Evolutionary conservation across 2,797 vertebrate genomes (phyloP).

Genomic region (Sphaeramia orbicularis): DNA sequence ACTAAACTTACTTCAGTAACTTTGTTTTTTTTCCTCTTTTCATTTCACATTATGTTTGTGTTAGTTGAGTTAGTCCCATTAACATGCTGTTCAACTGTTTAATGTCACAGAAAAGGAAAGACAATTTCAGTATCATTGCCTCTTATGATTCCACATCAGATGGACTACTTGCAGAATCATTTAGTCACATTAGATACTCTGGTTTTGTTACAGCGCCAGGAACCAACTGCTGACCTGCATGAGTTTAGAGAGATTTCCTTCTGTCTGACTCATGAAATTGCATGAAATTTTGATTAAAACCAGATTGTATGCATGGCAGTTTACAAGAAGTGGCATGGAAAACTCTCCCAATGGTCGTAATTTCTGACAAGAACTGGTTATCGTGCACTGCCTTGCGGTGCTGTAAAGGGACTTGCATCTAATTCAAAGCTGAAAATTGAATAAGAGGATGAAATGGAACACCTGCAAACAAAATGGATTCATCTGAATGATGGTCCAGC

Average conservation of each 20-base stretch:
- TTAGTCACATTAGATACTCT: slow-evolving; percentile 33
- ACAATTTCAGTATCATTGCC: slow-evolving; percentile 13
- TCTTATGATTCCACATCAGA: slow-evolving; percentile 37
- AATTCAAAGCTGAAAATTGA: slow-evolving; percentile 35
- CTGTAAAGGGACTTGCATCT: slow-evolving; percentile 21
- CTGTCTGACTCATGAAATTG: slow-evolving; percentile 11
- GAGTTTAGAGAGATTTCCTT: slow-evolving; percentile 31
- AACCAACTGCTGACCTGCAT: slow-evolving; percentile 55
- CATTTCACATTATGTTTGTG: background rate
- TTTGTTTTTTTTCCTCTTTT: too few species aligned
- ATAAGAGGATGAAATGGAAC: slow-evolving; percentile 13
- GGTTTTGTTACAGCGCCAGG: slow-evolving; percentile 33
- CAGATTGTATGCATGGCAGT: background rate
- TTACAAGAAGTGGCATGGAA: slow-evolving; percentile 13
- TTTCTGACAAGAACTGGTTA: slow-evolving; percentile 7
- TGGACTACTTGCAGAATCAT: slow-evolving; percentile 43
- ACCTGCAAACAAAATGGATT: slow-evolving; percentile 23
- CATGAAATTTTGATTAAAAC: slow-evolving; percentile 29
- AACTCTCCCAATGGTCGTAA: background rate
- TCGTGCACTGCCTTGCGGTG: background rate
- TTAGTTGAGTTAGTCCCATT: slow-evolving; percentile 3
- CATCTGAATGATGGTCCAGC: slow-evolving; percentile 20
- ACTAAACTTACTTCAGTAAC: background rate
- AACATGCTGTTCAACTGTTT: slow-evolving; percentile 15
- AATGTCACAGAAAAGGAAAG: slow-evolving; percentile 23